Evolutionary conservation across 2,797 vertebrate genomes (phyloP).

Genomic region (Psittacula echo): DNA sequence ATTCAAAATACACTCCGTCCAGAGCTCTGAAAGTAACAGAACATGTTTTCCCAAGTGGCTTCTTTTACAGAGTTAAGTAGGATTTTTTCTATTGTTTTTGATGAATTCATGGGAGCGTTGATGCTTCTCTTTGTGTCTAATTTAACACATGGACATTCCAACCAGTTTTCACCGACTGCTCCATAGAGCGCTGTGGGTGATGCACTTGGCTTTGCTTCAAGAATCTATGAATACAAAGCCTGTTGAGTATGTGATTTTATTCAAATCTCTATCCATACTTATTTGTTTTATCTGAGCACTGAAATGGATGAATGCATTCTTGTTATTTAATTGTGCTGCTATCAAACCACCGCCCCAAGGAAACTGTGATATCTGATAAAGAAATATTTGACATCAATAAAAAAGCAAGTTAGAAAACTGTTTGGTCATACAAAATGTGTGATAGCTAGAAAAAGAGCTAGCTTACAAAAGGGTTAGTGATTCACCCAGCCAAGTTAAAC

Average conservation of each 20-base stretch:
- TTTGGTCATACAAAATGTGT: constrained; percentile 42
- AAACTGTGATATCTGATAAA: constrained; percentile 9
- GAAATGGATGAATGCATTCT: constrained; percentile 17
- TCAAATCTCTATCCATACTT: not conserved
- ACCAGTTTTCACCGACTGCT: constrained; percentile 40
- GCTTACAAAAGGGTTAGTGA: constrained; percentile 36
- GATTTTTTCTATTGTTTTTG: not conserved
- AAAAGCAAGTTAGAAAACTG: not conserved
- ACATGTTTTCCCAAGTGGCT: not conserved
- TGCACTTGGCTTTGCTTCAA: constrained; percentile 62
- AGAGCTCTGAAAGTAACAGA: not conserved
- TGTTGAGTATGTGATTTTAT: constrained; percentile 38
- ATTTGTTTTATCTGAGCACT: not conserved
- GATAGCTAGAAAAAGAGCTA: constrained; percentile 50
- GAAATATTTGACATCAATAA: not conserved
- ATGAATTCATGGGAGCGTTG: not conserved
- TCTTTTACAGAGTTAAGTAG: not conserved
- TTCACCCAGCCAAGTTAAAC: constrained; percentile 64
- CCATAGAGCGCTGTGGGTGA: not conserved
- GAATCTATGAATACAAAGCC: constrained; percentile 43
- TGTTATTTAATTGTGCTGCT: constrained; percentile 45
- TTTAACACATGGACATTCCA: constrained; percentile 43
- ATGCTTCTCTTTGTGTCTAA: constrained; percentile 24
- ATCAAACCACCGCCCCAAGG: not conserved
- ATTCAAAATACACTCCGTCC: not conserved